Base-by-base conservation (phyloP, 2,113 vertebrate species). In the Colaptes auratus region DNA sequence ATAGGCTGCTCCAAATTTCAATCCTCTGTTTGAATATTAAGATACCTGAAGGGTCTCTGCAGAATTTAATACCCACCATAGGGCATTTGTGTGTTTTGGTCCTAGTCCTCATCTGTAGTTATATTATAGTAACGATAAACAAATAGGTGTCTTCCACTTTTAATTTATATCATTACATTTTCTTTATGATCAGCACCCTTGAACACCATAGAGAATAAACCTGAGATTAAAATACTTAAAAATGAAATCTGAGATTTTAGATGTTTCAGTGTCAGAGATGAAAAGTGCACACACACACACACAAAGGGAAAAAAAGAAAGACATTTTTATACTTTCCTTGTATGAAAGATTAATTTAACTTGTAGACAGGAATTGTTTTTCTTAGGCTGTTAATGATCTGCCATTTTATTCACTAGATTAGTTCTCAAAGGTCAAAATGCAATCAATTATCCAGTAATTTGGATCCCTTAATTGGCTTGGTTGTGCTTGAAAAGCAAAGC, bases 351-450 rank as follows among this genome's bases (percentile, higher is more conserved):
- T 95, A 92, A 61, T 84, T 24, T 42, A 78, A 79, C 14, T 94
- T 76, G 42, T 82, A 89, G 71, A 74, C 33, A 92, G 42, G 74
- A 88, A 92, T 93, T 87, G 60, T 92, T 96, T 93, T 96, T 86
- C 88, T 90, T 96, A 90, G 95, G 91, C 66, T 86, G 95, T 88
- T 97, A 97, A 94, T 96, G 58, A 86, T 86, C 55, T 96, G 91
- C 82, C 82, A 95, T 97, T 97, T 96, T 97, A 92, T 93, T 85
- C 78, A 81, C 79, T 93, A 95, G 94, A 97, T 97, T 97, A 97
- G 86, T 95, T 94, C 92, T 97, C 96, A 97, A 93, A 97, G 96
- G 94, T 98, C 96, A 97, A 97, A 96, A 97, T 96, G 58, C 3
- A 52, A 97, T 97, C 93, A 97, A 93, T 97, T 97, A 96, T 84